Evolutionary conservation across 2,113 vertebrate species (phyloP), one percentile per base, ranked within the genome.

Genomic region (Xiphophorus maculatus): DNA sequence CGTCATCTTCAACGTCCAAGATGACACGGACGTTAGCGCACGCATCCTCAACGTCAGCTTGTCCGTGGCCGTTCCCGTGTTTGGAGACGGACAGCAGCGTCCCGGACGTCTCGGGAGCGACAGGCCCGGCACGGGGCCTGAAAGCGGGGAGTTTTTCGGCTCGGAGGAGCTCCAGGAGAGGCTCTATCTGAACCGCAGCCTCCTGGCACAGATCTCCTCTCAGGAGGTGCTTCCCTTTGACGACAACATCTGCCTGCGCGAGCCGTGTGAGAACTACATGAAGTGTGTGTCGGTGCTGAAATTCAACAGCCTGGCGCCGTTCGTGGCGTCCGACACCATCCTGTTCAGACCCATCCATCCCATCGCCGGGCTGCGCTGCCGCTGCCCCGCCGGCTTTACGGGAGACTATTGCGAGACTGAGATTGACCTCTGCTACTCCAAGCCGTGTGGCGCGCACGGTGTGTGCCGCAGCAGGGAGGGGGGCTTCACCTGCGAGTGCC

Each of bases 231-330:
- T 99, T 69, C 98, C 98, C 51, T 99, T 99, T 25, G 98, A 99
- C 2, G 98, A 99, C 95, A 99, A 99, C 89, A 96, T 98, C 91
- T 99, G 97, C 89, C 94, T 99, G 63, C 95, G 97, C 0, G 98
- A 99, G 87, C 97, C 98, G 0, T 99, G 97, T 7, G 97, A 99
- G 93, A 99, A 99, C 93, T 99, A 99, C 95, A 96, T 99, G 98
- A 97, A 96, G 94, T 99, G 98, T 8, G 96, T 99, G 74, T 97
- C 97, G 0, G 97, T 98, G 80, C 94, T 98, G 69, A 96, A 96
- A 87, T 99, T 99, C 0, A 96, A 99, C 95, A 98, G 97, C 88
- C 95, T 98, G 0, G 97, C 97, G 0, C 98, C 97, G 25, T 99
- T 99, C 71, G 95, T 99, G 0, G 89, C 96, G 0, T 99, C 97